Evolutionary conservation across 2,113 vertebrate species (phyloP), one percentile per base, ranked within the genome.

Genomic region (Prietella phreatophila): DNA sequence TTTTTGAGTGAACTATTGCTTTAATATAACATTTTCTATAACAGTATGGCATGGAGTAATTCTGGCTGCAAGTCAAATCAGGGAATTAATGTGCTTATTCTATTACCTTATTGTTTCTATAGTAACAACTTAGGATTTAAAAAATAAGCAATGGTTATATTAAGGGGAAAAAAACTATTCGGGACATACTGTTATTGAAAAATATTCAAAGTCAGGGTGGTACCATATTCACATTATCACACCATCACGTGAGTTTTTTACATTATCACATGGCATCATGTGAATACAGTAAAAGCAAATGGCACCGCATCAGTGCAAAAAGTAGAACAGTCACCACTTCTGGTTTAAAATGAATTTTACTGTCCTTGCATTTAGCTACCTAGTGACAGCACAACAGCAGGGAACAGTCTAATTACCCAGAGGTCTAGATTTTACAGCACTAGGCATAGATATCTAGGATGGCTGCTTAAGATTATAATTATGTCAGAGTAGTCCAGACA

Each of bases 351-450:
- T 71, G 1, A 71, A 71, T 71, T 36, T 71, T 71, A 20, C 67
- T 71, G 67, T 71, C 67, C 9, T 76, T 76, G 39, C 71, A 75
- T 42, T 27, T 50, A 27, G 6, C 42, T 50, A 14, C 22, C 22
- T 50, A 78, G 25, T 78, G 75, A 78, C 75, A 78, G 75, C 42
- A 50, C 75, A 22, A 78, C 42, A 78, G 42, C 75, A 78, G 75
- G 75, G 42, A 78, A 78, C 5, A 5, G 42, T 11, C 0, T 78
- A 78, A 50, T 78, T 78, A 78, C 75, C 13, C 75, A 50, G 75
- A 50, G 75, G 75, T 78, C 75, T 78, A n/a, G 25, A 11, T 78
- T 76, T 36, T 30, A 55, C 15, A 55, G 47, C 76, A 55, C 5
- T 30, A 79, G 50, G 27, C 76, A 79, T 27, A 78, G 22, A 78